Evolutionary conservation across 2,888 invertebrate genomes (phyloP).

Genomic region (Latrodectus hesperus): DNA sequence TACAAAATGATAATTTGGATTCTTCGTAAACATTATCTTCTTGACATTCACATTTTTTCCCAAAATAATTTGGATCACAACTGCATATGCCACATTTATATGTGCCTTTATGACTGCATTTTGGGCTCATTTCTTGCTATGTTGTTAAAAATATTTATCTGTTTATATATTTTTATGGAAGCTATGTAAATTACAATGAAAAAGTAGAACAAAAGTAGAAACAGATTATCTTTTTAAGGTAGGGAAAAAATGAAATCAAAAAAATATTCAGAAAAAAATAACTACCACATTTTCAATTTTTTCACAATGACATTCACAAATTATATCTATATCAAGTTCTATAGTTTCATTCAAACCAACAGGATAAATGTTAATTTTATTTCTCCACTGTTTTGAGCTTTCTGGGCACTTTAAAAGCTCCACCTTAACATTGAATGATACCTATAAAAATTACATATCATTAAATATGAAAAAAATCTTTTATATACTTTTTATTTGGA

Average conservation of each 20-base stretch:
- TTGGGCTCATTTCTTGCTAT: slow-evolving; percentile 15
- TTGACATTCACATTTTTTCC: slow-evolving; percentile 75
- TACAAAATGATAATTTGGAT: slow-evolving; percentile 61
- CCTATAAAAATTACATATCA: slow-evolving; percentile 40
- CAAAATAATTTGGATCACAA: slow-evolving; percentile 85
- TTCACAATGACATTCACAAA: slow-evolving; percentile 97
- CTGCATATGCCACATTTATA: slow-evolving; percentile 93
- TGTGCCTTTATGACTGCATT: slow-evolving; percentile 79
- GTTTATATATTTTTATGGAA: too few species aligned
- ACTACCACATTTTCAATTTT: slow-evolving; percentile 79
- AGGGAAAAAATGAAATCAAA: too few species aligned
- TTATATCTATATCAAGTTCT: slow-evolving; percentile 88
- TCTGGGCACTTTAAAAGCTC: slow-evolving; percentile 89
- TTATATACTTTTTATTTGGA: too few species aligned
- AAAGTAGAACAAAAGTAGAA: not conserved
- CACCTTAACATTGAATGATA: slow-evolving; percentile 84
- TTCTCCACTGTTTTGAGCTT: slow-evolving; percentile 85
- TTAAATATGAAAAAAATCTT: not conserved
- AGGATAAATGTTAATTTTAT: slow-evolving; percentile 90
- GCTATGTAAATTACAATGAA: too few species aligned
- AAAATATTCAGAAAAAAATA: not conserved
- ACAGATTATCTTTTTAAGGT: not conserved
- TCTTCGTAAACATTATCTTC: slow-evolving; percentile 63
- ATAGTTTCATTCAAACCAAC: slow-evolving; percentile 94
- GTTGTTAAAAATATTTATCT: too few species aligned